These are phyloP conservation scores for Gymnocephalus cernua DNA, from an alignment of 2,113 vertebrate genomes.

Conservation along the genomic window DNA sequence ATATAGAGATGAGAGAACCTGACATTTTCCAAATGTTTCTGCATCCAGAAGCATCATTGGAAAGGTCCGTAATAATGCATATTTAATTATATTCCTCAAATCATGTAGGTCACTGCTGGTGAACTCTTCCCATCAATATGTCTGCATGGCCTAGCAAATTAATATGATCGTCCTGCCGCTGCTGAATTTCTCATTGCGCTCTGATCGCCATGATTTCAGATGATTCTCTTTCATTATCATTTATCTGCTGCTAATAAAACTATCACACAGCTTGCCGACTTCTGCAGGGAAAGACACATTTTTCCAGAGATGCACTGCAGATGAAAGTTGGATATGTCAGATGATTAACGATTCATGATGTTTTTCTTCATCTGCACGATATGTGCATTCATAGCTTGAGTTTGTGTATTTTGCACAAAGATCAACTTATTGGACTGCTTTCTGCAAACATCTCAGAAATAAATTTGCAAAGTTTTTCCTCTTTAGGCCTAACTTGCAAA, in stretches of 20 bases:
- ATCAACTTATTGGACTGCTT: neutral
- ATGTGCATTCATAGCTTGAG: neutral
- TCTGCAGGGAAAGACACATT: constrained; percentile 6
- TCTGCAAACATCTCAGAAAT: constrained; percentile 32
- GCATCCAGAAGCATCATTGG: constrained; percentile 47
- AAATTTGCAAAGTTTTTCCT: constrained; percentile 38
- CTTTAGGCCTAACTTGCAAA: neutral
- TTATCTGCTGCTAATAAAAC: constrained; percentile 28
- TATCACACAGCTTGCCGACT: neutral
- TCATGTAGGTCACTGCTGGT: constrained; percentile 66
- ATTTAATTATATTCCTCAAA: constrained; percentile 69
- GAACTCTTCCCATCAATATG: constrained; percentile 67
- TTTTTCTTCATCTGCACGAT: neutral
- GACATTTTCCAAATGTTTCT: constrained; percentile 72
- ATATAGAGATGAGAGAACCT: constrained; percentile 52
- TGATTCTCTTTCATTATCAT: constrained; percentile 30
- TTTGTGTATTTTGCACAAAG: neutral
- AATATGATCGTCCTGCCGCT: constrained; percentile 33
- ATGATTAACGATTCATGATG: neutral
- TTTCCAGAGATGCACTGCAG: neutral
- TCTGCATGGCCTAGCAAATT: constrained; percentile 66
- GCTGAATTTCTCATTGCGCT: constrained; percentile 28
- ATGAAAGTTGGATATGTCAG: constrained; percentile 9
- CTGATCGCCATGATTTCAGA: constrained; percentile 27
- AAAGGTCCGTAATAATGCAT: constrained; percentile 70